Evolutionary conservation across 1,140 invertebrate species (phyloP), one percentile per base, ranked within the genome.

Genomic region (Lepidurus packardi): DNA sequence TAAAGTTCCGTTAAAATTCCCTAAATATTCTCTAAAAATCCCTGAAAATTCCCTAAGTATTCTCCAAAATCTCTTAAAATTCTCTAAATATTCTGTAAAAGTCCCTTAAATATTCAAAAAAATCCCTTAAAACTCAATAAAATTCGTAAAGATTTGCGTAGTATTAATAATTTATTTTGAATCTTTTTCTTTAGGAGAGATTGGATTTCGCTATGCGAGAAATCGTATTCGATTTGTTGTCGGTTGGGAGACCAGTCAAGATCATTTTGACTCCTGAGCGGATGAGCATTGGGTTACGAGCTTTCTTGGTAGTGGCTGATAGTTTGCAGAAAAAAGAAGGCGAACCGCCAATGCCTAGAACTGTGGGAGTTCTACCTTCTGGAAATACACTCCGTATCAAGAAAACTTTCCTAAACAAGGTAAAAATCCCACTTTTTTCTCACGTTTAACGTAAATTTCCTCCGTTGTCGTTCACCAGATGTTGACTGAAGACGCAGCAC

Each of bases 131-230:
- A n/a, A n/a, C n/a, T n/a, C n/a, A n/a, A n/a, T n/a, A n/a, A n/a
- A n/a, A n/a, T n/a, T n/a, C n/a, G n/a, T n/a, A n/a, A n/a, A n/a
- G n/a, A n/a, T n/a, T n/a, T n/a, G n/a, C n/a, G n/a, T n/a, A n/a
- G n/a, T 7, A 41, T 73, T 78, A 7, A 34, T 41, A 25, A 25
- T 65, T 7, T 41, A 47, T 43, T 47, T 77, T 53, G 34, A 21
- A 13, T 47, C 0, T 41, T 16, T 76, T 65, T 53, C 16, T 80
- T 41, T 80, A 90, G 87, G 96, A 98, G 85, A 88, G 96, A 81
- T 86, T 98, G 44, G 96, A 98, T 85, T 99, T 98, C 89, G 96
- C 96, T 0, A 98, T 99, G 96, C 90, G 96, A 80, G 98, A 99
- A 85, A 99, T 99, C 77, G 96, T 99, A 6, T 99, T 98, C 86